phyloP scores from a whole-genome alignment of 2,113 vertebrate genomes.

The Grammomys dolichurus region DNA sequence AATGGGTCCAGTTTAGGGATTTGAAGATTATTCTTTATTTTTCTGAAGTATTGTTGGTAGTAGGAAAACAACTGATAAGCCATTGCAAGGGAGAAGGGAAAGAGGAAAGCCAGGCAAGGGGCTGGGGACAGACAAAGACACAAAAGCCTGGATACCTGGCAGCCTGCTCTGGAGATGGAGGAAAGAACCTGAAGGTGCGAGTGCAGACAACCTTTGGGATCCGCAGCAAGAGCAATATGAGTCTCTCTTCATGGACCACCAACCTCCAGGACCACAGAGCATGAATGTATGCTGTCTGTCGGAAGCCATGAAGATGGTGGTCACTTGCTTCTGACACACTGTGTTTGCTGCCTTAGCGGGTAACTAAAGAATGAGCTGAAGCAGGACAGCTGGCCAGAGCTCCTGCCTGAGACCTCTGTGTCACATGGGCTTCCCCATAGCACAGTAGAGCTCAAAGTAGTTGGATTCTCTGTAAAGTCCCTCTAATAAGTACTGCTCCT shows the following conservation, averaged over 20 bases:
- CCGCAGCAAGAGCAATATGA: background rate
- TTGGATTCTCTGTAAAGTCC: fast-evolving
- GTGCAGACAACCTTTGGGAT: background rate
- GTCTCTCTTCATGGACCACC: background rate
- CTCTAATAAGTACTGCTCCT: background rate
- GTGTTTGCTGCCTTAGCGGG: background rate
- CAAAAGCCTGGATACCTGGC: background rate
- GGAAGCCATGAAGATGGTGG: background rate
- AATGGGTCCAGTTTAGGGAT: background rate
- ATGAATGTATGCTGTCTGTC: background rate
- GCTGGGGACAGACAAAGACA: background rate
- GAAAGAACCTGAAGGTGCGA: background rate
- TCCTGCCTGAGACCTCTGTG: background rate
- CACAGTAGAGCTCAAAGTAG: fast-evolving
- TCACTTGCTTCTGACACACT: background rate
- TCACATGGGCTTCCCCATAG: background rate
- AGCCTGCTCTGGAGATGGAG: background rate
- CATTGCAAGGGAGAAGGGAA: background rate
- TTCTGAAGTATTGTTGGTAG: background rate
- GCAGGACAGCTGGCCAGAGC: background rate
- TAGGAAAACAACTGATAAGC: no score
- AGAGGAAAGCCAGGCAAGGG: background rate
- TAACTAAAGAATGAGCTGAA: background rate
- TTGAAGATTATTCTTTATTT: background rate
- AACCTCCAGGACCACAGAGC: background rate